A percentile compares a stretch with the other conserved stretches of the same genome.
Evolutionary conservation across 2,888 invertebrate species (phyloP).

Genomic region (Cerastis rubricosa): DNA sequence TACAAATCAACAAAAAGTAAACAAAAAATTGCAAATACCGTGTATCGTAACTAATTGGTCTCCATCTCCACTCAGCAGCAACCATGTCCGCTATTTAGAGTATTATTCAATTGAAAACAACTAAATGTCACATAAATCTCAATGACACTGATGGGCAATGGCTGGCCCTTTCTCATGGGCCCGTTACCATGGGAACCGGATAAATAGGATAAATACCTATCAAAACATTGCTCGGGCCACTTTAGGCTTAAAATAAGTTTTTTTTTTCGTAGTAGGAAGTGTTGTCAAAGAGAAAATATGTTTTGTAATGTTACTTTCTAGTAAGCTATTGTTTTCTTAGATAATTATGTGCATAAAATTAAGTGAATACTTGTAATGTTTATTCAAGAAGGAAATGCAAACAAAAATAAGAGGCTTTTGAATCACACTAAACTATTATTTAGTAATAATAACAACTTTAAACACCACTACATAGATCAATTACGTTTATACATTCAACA

Average conservation of each 20-base stretch:
- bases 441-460: neutral
- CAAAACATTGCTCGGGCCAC: conserved; percentile 30
- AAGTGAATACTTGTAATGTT: conserved; percentile 2
- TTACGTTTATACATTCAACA: conserved; percentile 44
- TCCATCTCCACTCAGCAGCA: conserved; percentile 4
- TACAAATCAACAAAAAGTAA: neutral
- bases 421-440: neutral
- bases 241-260: neutral
- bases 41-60: conserved; percentile 52
- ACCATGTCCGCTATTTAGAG: conserved; percentile 59
- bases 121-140: conserved; percentile 74
- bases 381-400: conserved; percentile 17
- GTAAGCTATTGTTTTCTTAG: conserved; percentile 7
- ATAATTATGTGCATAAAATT: conserved; percentile 37
- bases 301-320: conserved; percentile 27
- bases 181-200: conserved; percentile 64
- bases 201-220: conserved; percentile 63
- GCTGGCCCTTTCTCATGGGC: conserved; percentile 68
- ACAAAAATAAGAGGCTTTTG: neutral
- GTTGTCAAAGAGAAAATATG: conserved; percentile 4
- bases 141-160: conserved; percentile 71
- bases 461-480: conserved; percentile 27
- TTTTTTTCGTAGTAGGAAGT: neutral
- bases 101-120: conserved; percentile 65
- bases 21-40: conserved; percentile 55